A percentile compares a stretch with the other conserved stretches of the same genome.
phyloP scores from a whole-genome alignment of 2,797 vertebrate genomes.

The Bovichtus variegatus region DNA sequence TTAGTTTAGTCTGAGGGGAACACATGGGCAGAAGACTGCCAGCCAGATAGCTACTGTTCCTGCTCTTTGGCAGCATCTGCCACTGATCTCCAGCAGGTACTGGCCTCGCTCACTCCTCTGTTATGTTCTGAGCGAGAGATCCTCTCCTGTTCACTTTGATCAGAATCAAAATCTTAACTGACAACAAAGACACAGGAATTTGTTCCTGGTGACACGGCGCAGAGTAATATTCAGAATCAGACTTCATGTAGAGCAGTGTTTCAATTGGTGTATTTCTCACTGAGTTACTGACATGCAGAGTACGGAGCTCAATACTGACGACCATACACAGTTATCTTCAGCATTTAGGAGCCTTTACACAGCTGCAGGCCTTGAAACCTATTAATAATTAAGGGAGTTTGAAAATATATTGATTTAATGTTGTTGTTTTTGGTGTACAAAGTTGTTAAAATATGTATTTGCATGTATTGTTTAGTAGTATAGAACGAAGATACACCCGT shows the following conservation, averaged over 20 bases:
- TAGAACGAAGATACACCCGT: neutral
- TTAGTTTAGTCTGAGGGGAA: conserved; percentile 82
- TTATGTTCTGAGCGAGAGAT: conserved; percentile 50
- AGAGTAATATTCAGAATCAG: conserved; percentile 33
- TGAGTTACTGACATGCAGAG: neutral
- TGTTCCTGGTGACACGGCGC: conserved; percentile 34
- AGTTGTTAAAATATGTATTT: neutral
- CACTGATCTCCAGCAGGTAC: conserved; percentile 64
- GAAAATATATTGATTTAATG: neutral
- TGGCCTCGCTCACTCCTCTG: conserved; percentile 50
- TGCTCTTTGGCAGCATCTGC: conserved; percentile 66
- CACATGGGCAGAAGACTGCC: conserved; percentile 67
- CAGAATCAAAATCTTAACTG: conserved; percentile 60
- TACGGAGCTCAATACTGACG: neutral
- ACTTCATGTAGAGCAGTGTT: conserved; percentile 17
- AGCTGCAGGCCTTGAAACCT: neutral
- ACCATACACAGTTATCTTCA: neutral
- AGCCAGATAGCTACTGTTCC: conserved; percentile 58
- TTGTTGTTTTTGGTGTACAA: neutral
- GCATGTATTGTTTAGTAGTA: neutral
- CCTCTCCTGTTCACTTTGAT: conserved; percentile 65
- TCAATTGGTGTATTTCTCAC: conserved; percentile 11
- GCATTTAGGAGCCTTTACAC: neutral
- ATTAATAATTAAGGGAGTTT: neutral
- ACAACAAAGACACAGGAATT: conserved; percentile 41